Conservation (phyloP, 2,113 vertebrate species). For the Planiliza haematocheilus region DNA sequence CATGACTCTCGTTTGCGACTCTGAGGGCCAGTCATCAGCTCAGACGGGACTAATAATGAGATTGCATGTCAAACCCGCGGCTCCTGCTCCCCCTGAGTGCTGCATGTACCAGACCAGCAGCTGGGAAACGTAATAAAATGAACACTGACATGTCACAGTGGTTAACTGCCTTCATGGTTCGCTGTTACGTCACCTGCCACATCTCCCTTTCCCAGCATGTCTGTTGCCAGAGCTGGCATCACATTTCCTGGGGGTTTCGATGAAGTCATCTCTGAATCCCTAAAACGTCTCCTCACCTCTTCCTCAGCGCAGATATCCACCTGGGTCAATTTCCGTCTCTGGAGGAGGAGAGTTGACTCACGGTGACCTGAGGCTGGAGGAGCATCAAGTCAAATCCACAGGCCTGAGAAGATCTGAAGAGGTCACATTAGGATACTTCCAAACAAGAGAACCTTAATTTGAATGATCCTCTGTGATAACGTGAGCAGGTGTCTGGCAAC, state of each 20-base stretch:
- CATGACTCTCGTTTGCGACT: background rate
- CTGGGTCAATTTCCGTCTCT: slow-evolving; percentile 16
- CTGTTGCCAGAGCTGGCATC: slow-evolving; percentile 21
- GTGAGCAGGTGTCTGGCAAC: slow-evolving; percentile 7
- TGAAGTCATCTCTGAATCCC: slow-evolving; percentile 30
- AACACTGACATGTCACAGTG: slow-evolving; percentile 11
- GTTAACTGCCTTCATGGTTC: slow-evolving; percentile 21
- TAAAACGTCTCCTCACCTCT: slow-evolving; percentile 28
- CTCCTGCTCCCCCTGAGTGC: slow-evolving; percentile 12
- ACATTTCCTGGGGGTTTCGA: slow-evolving; percentile 15
- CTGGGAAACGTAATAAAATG: slow-evolving; percentile 22
- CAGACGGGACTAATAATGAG: slow-evolving; percentile 19
- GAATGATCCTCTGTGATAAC: slow-evolving; percentile 11
- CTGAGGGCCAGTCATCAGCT: slow-evolving; percentile 27
- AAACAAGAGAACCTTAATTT: background rate
- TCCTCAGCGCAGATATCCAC: slow-evolving; percentile 2
- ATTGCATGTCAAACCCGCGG: background rate
- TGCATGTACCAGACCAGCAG: slow-evolving; percentile 15
- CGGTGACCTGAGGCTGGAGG: slow-evolving; percentile 26
- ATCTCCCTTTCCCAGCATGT: background rate
- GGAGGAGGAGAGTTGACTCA: slow-evolving; percentile 31
- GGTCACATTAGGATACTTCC: slow-evolving; percentile 23
- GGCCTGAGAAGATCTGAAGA: slow-evolving; percentile 9
- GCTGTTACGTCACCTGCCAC: slow-evolving; percentile 1
- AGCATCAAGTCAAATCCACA: slow-evolving; percentile 34